These are phyloP conservation scores for Cinara cedri DNA, from an alignment of 2,888 invertebrate species.

Conservation along the genomic window DNA sequence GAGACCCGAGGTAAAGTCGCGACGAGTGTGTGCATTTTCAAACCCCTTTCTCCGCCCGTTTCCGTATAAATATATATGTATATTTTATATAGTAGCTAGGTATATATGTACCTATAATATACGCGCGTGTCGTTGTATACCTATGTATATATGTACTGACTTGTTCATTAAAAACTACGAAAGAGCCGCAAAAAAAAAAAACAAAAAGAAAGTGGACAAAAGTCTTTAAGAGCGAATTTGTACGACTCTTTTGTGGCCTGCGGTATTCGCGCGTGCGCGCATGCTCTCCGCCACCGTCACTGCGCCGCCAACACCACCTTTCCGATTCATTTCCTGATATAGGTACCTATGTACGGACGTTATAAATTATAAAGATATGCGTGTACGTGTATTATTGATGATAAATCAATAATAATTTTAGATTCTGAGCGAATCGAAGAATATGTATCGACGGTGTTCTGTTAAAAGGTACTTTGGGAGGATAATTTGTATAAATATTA, in stretches of 20 bases:
- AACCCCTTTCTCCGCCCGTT: not conserved
- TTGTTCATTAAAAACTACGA: slow-evolving; percentile 50
- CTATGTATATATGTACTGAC: not conserved
- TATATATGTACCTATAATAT: not conserved
- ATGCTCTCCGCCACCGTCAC: not conserved
- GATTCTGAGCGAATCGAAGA: no score
- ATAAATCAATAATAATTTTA: slow-evolving; percentile 15
- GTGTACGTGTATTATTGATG: no score
- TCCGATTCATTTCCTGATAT: not conserved
- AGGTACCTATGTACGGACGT: no score
- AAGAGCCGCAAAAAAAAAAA: slow-evolving; percentile 44
- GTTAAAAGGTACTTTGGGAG: no score
- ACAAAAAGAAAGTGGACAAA: slow-evolving; percentile 46
- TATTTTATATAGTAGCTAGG: no score
- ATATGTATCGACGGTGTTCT: no score
- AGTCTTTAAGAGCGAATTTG: slow-evolving; percentile 51
- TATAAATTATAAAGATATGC: no score
- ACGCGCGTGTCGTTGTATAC: not conserved
- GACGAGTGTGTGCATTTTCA: slow-evolving; percentile 1
- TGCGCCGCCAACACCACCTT: not conserved
- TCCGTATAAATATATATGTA: no score
- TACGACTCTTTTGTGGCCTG: slow-evolving; percentile 24
- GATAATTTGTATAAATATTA: no score
- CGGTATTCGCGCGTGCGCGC: not conserved
- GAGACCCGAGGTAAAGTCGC: slow-evolving; percentile 4